These are phyloP conservation scores for Oryzias dopingdopingensis DNA, from an alignment of 2,797 vertebrate species.

Conservation along the genomic window DNA sequence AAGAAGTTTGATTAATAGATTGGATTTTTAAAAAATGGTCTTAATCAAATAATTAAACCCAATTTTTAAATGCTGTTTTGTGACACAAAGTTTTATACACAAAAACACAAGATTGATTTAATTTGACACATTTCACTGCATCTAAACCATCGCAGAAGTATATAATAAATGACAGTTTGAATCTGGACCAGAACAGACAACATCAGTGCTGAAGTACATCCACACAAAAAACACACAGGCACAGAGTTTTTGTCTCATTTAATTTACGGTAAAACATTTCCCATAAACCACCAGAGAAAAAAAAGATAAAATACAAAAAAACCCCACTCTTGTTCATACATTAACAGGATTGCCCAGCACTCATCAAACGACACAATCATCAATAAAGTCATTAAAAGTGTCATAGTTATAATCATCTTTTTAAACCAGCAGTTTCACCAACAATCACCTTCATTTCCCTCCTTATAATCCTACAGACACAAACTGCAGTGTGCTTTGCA, in stretches of 20 bases:
- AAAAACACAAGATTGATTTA: too few species aligned
- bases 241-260: slow-evolving; percentile 67
- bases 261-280: slow-evolving; percentile 78
- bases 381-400: slow-evolving; percentile 61
- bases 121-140: too few species aligned
- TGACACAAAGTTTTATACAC: too few species aligned
- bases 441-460: slow-evolving; percentile 43
- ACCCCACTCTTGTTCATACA: slow-evolving; percentile 61
- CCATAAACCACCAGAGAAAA: slow-evolving; percentile 67
- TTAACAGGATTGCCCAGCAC: slow-evolving; percentile 56
- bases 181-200: neutral
- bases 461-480: slow-evolving; percentile 33
- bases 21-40: too few species aligned
- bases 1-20: too few species aligned
- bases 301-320: slow-evolving; percentile 4
- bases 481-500: slow-evolving; percentile 36
- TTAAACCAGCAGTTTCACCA: slow-evolving; percentile 36
- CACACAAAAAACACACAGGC: slow-evolving; percentile 18
- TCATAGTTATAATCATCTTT: slow-evolving; percentile 48
- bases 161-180: too few species aligned
- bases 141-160: too few species aligned
- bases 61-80: too few species aligned
- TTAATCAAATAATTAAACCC: too few species aligned
- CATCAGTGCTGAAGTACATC: neutral
- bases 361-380: slow-evolving; percentile 71